A percentile compares a stretch with the other conserved stretches of the same genome.
These are phyloP conservation scores for Leptestheria dahalacensis DNA, from an alignment of 1,140 invertebrate genomes.

Conservation along the genomic window DNA sequence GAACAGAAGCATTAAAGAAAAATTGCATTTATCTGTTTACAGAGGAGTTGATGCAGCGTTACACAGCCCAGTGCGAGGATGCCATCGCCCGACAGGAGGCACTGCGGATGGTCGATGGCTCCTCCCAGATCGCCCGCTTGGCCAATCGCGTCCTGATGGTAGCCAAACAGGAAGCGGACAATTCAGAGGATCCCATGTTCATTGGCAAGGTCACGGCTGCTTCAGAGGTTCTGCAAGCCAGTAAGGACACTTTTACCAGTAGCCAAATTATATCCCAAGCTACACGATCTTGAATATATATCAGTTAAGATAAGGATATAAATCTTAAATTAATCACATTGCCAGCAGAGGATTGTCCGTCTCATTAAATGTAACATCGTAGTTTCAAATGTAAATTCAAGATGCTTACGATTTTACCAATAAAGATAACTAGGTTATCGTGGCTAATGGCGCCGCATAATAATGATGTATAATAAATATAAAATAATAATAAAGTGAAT, in stretches of 20 bases:
- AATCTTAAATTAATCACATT: constrained; percentile 7
- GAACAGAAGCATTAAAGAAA: no score
- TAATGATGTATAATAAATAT: neutral
- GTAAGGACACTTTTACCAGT: no score
- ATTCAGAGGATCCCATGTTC: constrained; percentile 92
- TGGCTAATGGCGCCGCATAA: neutral
- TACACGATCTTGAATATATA: no score
- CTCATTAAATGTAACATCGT: no score
- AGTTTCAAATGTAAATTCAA: no score
- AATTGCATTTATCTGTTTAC: constrained; percentile 18
- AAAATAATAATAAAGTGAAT: no score
- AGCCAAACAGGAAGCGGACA: constrained; percentile 92
- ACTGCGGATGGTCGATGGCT: constrained; percentile 77
- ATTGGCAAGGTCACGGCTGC: constrained; percentile 69
- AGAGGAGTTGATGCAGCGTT: constrained; percentile 83
- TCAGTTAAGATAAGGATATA: no score
- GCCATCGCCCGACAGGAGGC: constrained; percentile 72
- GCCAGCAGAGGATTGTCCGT: no score
- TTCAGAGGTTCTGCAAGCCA: constrained; percentile 64
- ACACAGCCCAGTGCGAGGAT: constrained; percentile 87
- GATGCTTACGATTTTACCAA: no score
- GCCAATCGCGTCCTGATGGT: constrained; percentile 91
- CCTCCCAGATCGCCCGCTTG: constrained; percentile 75
- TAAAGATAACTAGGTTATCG: no score
- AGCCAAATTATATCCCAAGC: no score